Conservation (phyloP, 2,797 vertebrate genomes). For the Epinephelus coioides region DNA sequence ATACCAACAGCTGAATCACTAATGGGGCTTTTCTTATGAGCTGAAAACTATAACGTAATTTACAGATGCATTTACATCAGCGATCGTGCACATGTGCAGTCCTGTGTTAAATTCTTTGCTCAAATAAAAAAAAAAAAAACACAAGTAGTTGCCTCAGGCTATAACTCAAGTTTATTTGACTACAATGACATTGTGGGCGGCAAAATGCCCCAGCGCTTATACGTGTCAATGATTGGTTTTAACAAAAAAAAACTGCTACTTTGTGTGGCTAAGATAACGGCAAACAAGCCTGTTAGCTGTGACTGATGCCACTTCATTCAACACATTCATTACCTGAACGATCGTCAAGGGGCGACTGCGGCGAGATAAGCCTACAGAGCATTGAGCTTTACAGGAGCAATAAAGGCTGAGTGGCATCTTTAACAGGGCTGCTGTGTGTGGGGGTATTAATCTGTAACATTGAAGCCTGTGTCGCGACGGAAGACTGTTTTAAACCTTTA, state of each 20-base stretch:
- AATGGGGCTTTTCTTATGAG: background rate
- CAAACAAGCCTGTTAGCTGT: conserved; percentile 74
- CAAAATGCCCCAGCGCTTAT: conserved; percentile 36
- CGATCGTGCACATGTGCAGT: conserved; percentile 4
- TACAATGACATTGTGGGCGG: conserved; percentile 43
- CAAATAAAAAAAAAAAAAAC: background rate
- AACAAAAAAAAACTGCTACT: conserved; percentile 69
- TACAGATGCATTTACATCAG: background rate
- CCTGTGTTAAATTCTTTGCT: background rate
- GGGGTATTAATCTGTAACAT: conserved; percentile 71
- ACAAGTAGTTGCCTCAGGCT: conserved; percentile 16
- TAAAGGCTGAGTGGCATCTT: conserved; percentile 78
- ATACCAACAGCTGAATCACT: background rate
- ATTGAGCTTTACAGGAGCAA: conserved; percentile 71
- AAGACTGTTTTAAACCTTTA: conserved; percentile 50
- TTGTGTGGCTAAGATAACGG: conserved; percentile 83
- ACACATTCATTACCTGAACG: conserved; percentile 79
- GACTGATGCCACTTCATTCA: conserved; percentile 80
- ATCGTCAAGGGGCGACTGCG: conserved; percentile 58
- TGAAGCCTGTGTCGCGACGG: conserved; percentile 60
- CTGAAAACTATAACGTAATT: background rate
- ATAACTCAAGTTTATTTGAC: conserved; percentile 68
- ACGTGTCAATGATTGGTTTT: conserved; percentile 56
- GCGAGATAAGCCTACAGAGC: conserved; percentile 72
- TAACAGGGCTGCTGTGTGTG: conserved; percentile 65